Evolutionary conservation across 2,888 invertebrate genomes (phyloP), one percentile per base, ranked within the genome.

Genomic region (Phalera bucephala): DNA sequence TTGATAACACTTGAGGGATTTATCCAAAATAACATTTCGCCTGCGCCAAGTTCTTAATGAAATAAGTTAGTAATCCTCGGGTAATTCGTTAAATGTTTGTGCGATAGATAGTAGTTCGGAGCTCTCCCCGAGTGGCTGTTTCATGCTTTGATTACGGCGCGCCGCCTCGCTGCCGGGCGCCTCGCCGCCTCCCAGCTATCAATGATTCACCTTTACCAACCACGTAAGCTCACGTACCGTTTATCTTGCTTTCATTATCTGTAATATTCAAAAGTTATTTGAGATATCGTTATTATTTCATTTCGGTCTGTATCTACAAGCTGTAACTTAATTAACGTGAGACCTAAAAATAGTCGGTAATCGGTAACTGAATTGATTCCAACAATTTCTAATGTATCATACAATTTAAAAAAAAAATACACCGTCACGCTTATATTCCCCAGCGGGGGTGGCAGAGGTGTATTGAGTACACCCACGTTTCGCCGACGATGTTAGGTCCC

Each of bases 11-110:
- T 75, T 66, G 58, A 65, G 75, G 74, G 77, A 77, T 78, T 76
- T 73, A 74, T 70, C 74, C 75, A 74, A 78, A 78, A 79, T 75
- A 79, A 79, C 81, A 70, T 73, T 81, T 76, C 63, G 69, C 59
- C 59, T 53, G 63, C 67, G 61, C 72, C 63, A 81, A 81, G 78
- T 81, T 81, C 77, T 72, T 81, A 81, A 81, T 81, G 80, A 81
- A 81, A 81, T 81, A 81, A 81, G 81, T 81, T 81, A 64, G 77
- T 80, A 79, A 81, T 80, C 81, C 81, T 71, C 67, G 61, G 68
- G 77, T 78, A 76, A 80, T 79, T 80, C 80, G 80, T 76, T 78
- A 71, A 78, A 74, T 73, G 80, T 77, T 78, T 72, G 72, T 66
- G 63, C 73, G 69, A 73, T 74, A 72, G 72, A 71, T 75, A 64